Percentiles rank a stretch among this genome's conserved stretches.
Conservation (phyloP, 2,888 invertebrate species). For the Eudasyphora cyanicolor region DNA sequence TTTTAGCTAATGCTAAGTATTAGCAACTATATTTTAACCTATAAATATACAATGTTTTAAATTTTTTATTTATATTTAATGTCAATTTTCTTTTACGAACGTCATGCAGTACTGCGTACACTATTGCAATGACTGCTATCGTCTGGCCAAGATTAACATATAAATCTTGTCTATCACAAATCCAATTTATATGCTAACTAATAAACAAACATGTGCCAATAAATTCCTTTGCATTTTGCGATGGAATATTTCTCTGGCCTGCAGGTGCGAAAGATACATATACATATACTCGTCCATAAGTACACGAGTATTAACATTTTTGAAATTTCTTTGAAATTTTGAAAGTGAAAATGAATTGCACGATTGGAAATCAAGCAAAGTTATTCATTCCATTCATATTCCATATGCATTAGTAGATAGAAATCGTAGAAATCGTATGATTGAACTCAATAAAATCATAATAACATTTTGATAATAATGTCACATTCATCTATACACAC, state of each 20-base stretch:
- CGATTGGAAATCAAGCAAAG: not conserved
- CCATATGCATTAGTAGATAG: constrained; percentile 2
- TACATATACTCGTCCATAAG: too few relatives aligned
- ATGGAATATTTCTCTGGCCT: too few relatives aligned
- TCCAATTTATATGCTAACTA: constrained; percentile 16
- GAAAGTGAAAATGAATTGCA: not conserved
- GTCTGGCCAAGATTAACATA: constrained; percentile 14
- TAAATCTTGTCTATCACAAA: not conserved
- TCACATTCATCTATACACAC: not conserved
- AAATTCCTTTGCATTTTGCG: too few relatives aligned
- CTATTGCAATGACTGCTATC: constrained; percentile 5
- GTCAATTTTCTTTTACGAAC: too few relatives aligned
- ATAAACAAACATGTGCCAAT: not conserved
- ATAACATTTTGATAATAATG: constrained; percentile 12
- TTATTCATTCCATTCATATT: not conserved
- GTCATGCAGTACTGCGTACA: too few relatives aligned
- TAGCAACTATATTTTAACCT: too few relatives aligned
- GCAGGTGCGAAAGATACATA: too few relatives aligned
- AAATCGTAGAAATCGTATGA: too few relatives aligned
- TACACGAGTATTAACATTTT: not conserved
- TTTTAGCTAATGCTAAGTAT: too few relatives aligned
- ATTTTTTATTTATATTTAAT: too few relatives aligned
- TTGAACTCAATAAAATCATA: constrained; percentile 48
- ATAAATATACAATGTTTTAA: too few relatives aligned
- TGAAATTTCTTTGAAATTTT: not conserved